Percentiles rank a stretch among this genome's conserved stretches.
These are phyloP conservation scores for Thumatha senex DNA, from an alignment of 2,888 invertebrate genomes.

Conservation along the genomic window DNA sequence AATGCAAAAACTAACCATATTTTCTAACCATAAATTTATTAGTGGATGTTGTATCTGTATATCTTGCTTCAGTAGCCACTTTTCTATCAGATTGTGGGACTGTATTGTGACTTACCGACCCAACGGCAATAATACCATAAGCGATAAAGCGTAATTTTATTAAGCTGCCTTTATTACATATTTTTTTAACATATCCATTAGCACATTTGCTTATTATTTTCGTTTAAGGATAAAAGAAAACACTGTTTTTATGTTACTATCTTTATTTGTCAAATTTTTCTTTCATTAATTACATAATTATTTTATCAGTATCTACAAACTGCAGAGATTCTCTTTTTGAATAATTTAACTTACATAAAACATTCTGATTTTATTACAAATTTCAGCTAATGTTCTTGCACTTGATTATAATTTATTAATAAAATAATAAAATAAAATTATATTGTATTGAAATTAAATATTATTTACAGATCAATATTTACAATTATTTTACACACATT, in stretches of 20 bases:
- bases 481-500: slow-evolving; percentile 31
- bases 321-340: slow-evolving; percentile 23
- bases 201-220: too few species aligned
- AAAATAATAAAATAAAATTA: slow-evolving; percentile 12
- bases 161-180: too few species aligned
- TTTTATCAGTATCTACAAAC: slow-evolving; percentile 41
- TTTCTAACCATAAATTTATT: too few species aligned
- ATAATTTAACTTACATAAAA: slow-evolving; percentile 27
- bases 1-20: too few species aligned
- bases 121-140: too few species aligned
- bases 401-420: slow-evolving; percentile 19
- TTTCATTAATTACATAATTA: slow-evolving; percentile 44
- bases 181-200: too few species aligned
- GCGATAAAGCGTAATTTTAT: too few species aligned
- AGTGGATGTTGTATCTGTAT: too few species aligned
- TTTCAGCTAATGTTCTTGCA: slow-evolving; percentile 16
- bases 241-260: slow-evolving; percentile 51
- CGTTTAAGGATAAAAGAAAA: too few species aligned
- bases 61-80: too few species aligned
- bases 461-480: slow-evolving; percentile 43
- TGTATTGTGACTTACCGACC: too few species aligned
- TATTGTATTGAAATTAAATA: slow-evolving; percentile 8
- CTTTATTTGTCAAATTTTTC: slow-evolving; percentile 81
- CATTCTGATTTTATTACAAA: slow-evolving; percentile 19
- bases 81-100: too few species aligned